Base-by-base conservation (phyloP, 2,888 invertebrate genomes). In the Chydorus sphaericus region DNA sequence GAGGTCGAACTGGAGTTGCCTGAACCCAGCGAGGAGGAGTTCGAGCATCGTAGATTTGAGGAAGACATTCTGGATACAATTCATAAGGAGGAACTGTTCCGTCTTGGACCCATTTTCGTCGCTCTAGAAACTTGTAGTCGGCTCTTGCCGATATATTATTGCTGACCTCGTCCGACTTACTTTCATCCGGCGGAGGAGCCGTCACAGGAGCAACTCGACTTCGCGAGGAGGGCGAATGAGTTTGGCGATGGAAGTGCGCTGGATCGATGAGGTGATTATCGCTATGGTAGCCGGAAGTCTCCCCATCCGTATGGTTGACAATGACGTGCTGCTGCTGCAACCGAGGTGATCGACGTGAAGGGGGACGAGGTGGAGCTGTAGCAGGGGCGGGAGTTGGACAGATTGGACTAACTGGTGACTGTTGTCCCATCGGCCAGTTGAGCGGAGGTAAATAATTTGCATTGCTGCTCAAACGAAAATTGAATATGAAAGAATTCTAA, bases 271-370 rank as follows among this genome's bases (percentile, higher is more conserved):
- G 10, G 44, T 44, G 44, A 44, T 44, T 44, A 16, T 87, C 86
- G 67, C 87, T 87, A 51, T 85, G 83, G 70, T 88, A 86, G 36
- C 87, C 87, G 30, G 86, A 86, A 55, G 86, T 86, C 65, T 86
- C 85, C 36, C 82, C 82, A n/a, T 44, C 44, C 1, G 44, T 39
- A 18, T 20, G 20, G 8, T 18, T 20, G 26, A 26, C 26, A n/a
- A 23, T 44, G 14, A 20, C 44, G 11, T 44, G 44, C 23, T 28
- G 44, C 20, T 44, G 14, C n/a, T 23, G 28, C 14, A 23, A 14
- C 26, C 44, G 44, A 44, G 44, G 44, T 3, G 36, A 16, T 2
- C 26, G 44, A 2, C 26, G 44, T 1, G 26, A 28, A 7, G 44
- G 44, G 1, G 44, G 44, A n/a, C n/a, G n/a, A n/a, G n/a, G n/a